Percentiles rank a stretch among this genome's conserved stretches.
These are phyloP conservation scores for Ophion obscuratus DNA, from an alignment of 2,888 invertebrate species.

Conservation along the genomic window DNA sequence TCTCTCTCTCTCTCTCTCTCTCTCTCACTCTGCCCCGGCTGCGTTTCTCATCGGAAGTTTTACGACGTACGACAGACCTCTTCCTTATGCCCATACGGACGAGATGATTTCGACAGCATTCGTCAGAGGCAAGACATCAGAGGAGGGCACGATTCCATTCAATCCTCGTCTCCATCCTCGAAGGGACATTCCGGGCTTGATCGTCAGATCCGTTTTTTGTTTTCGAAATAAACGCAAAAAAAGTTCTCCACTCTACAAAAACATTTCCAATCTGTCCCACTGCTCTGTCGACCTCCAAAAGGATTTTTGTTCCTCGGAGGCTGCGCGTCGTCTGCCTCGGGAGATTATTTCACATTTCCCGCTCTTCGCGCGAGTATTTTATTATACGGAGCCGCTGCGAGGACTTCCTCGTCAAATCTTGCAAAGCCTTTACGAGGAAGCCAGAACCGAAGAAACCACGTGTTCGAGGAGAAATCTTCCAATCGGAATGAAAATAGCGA, in stretches of 20 bases:
- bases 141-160: slow-evolving; percentile 33
- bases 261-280: background rate
- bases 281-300: background rate
- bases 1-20: slow-evolving; percentile 26
- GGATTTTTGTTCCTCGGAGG: background rate
- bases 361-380: background rate
- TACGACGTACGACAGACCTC: slow-evolving; percentile 47
- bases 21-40: slow-evolving; percentile 1
- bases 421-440: background rate
- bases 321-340: background rate
- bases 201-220: background rate
- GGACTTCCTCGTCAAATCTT: background rate
- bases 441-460: background rate
- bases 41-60: slow-evolving; percentile 56
- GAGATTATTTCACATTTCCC: too few relatives aligned
- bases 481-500: background rate
- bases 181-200: slow-evolving; percentile 20
- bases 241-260: background rate
- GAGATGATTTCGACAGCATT: slow-evolving; percentile 20
- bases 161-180: slow-evolving; percentile 57
- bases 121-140: slow-evolving; percentile 42
- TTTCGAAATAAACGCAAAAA: background rate
- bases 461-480: background rate
- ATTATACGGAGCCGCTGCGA: background rate
- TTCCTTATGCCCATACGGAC: slow-evolving; percentile 22